A percentile compares a stretch with the other conserved stretches of the same genome.
These are phyloP conservation scores for Mimas tiliae DNA, from an alignment of 2,888 invertebrate genomes.

Conservation along the genomic window DNA sequence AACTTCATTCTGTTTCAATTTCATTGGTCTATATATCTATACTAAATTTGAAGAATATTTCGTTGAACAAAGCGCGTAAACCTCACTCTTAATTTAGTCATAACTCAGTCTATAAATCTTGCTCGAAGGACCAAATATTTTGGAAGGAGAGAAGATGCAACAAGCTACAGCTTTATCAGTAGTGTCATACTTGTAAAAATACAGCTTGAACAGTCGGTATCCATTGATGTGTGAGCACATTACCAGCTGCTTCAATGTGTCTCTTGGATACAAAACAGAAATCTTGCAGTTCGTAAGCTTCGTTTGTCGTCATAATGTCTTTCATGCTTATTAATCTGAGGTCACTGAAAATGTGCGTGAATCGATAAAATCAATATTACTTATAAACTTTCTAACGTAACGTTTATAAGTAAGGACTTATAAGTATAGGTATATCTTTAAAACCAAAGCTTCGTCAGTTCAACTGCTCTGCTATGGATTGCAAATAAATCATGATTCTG, in stretches of 20 bases:
- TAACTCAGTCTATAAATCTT: too few species aligned
- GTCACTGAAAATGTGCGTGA: constrained; percentile 70
- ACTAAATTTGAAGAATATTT: background rate
- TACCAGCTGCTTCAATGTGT: constrained; percentile 87
- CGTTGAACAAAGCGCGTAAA: too few species aligned
- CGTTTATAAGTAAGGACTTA: too few species aligned
- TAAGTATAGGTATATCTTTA: too few species aligned
- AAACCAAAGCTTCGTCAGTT: too few species aligned
- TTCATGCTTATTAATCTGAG: constrained; percentile 86
- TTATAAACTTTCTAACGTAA: too few species aligned
- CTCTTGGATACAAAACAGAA: constrained; percentile 84
- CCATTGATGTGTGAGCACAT: constrained; percentile 86
- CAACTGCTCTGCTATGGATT: too few species aligned
- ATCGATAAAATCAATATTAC: background rate
- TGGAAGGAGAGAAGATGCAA: background rate
- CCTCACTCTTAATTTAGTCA: too few species aligned
- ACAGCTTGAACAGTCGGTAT: constrained; percentile 86
- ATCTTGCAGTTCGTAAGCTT: constrained; percentile 88
- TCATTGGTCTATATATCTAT: too few species aligned
- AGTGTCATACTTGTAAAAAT: constrained; percentile 80
- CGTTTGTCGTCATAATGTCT: constrained; percentile 83
- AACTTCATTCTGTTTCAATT: too few species aligned
- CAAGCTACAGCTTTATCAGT: background rate
- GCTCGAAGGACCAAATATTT: background rate
- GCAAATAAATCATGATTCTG: too few species aligned